Conservation (phyloP, 53 echinoderm and acorn worm species). For the Paracentrotus lividus region DNA sequence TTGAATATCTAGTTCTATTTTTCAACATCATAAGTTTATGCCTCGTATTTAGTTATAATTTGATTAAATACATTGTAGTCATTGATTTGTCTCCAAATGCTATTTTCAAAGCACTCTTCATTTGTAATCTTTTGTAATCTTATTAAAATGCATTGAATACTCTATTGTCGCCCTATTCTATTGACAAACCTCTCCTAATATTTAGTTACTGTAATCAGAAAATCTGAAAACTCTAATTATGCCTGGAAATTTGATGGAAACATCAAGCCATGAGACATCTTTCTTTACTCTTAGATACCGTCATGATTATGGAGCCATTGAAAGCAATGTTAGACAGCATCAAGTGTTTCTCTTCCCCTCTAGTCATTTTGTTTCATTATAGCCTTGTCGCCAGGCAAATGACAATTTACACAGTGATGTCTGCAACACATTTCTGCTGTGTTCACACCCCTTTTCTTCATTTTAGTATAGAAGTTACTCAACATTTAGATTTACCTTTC, state of each 20-base stretch:
- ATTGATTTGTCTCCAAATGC: neutral
- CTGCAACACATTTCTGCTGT: constrained; percentile 4
- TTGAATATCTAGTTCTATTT: neutral
- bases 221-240: neutral
- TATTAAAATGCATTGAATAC: too few species aligned
- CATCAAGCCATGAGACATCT: neutral
- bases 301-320: neutral
- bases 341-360: constrained; percentile 19
- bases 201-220: neutral
- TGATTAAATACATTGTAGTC: neutral
- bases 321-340: neutral
- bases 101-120: too few species aligned
- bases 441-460: neutral
- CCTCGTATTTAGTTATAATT: neutral
- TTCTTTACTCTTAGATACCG: neutral
- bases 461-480: neutral
- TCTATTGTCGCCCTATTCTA: too few species aligned
- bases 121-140: too few species aligned
- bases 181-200: too few species aligned
- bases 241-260: neutral
- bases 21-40: neutral
- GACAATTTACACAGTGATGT: constrained; percentile 39
- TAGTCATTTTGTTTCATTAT: constrained; percentile 51
- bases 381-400: constrained; percentile 34
- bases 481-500: too few species aligned